Conservation (phyloP, 2,888 invertebrate species). For the Apoderus coryli region DNA sequence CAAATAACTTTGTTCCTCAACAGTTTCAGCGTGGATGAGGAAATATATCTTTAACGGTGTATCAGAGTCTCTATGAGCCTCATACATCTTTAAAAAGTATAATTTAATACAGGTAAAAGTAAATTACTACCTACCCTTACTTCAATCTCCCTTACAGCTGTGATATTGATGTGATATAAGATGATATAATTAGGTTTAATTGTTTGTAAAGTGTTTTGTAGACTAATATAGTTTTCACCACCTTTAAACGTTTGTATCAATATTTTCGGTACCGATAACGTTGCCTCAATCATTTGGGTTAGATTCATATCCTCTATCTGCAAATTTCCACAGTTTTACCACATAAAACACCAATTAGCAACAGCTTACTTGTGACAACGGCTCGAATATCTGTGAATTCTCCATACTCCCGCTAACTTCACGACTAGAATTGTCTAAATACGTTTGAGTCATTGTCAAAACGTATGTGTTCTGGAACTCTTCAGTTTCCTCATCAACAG, state of each 20-base stretch:
- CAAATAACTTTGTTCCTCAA: conserved; percentile 93
- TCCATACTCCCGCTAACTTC: conserved; percentile 13
- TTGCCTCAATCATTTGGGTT: conserved; percentile 40
- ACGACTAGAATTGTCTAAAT: conserved; percentile 18
- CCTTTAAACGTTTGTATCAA: conserved; percentile 68
- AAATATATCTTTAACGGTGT: conserved; percentile 65
- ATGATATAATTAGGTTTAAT: conserved; percentile 69
- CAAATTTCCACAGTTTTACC: too few relatives aligned
- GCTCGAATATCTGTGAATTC: conserved; percentile 38
- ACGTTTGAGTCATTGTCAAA: conserved; percentile 50
- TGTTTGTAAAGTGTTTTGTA: conserved; percentile 53
- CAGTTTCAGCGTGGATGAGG: conserved; percentile 78
- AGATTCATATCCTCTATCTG: conserved; percentile 54
- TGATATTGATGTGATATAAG: conserved; percentile 79
- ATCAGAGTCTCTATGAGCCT: conserved; percentile 41
- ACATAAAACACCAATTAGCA: too few relatives aligned
- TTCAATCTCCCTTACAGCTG: conserved; percentile 82
- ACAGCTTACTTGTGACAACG: conserved; percentile 42
- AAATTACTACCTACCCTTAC: conserved; percentile 30
- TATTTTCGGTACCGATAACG: conserved; percentile 49
- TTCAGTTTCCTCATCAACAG: conserved; percentile 34
- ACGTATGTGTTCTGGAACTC: conserved; percentile 47
- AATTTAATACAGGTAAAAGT: too few relatives aligned
- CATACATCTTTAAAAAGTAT: conserved; percentile 48
- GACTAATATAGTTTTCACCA: conserved; percentile 52